Evolutionary conservation across 2,797 vertebrate genomes (phyloP), one percentile per base, ranked within the genome.

Genomic region (Enteromius mattozi): DNA sequence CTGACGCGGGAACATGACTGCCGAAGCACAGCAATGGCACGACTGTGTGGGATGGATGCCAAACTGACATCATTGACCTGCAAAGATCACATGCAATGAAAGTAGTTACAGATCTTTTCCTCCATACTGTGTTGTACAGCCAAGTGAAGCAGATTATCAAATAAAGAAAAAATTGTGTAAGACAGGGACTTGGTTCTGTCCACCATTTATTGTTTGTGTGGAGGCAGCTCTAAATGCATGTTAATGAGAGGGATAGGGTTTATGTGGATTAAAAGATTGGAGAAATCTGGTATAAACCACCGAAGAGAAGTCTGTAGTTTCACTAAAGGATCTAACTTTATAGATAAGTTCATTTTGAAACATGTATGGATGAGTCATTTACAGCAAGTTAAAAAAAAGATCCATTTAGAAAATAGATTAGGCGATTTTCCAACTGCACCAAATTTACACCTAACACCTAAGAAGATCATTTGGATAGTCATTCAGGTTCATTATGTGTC

Each of bases 51-150:
- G 85, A 98, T 94, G 0, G 95, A 96, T 71, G 96, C 95, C 92
- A 97, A 89, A 88, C 96, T 97, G 90, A 97, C 85, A 27, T 98
- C 97, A 42, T 98, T 98, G 80, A 97, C 96, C 97, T 96, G 89
- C 70, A 88, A 30, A 61, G 14, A 72, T 54, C 40, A 66, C 13
- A 47, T 47, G 45, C 45, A 47, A 78, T 17, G 4, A 27, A 49
- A 66, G 42, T 2, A 63, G 12, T 10, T 3, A 14, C 16, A 63
- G 16, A 42, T 65, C 0, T 30, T 47, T 75, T 54, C 6, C 37
- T 54, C 17, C 8, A 5, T 30, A 72, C 49, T 72, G 16, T 49
- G 3, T 5, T 17, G 6, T 45, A 40, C 21, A 40, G 37, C 13
- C 2, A 6, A 47, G 69, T 27, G 8, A 71, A 71, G 16, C n/a